Conservation (phyloP, 2,113 vertebrate species). For the Oncorhynchus gorbuscha region DNA sequence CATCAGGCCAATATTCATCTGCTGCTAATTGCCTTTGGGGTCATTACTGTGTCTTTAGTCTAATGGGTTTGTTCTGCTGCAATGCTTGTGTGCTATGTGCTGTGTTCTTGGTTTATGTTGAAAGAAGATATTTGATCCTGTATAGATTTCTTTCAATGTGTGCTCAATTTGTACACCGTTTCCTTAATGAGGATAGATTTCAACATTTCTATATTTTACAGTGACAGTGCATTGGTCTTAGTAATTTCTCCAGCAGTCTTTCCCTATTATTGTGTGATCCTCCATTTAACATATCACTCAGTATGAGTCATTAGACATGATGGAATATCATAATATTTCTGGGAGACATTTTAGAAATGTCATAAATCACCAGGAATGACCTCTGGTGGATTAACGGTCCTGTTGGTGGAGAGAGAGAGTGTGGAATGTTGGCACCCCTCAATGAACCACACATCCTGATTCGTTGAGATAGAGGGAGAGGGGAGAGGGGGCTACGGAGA, state of each 20-base stretch:
- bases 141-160: neutral
- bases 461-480: neutral
- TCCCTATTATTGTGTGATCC: slow-evolving; percentile 18
- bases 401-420: slow-evolving; percentile 42
- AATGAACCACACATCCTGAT: neutral
- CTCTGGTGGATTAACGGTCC: slow-evolving; percentile 57
- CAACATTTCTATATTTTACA: neutral
- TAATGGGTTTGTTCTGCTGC: too few species aligned
- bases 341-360: slow-evolving; percentile 57
- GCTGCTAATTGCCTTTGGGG: neutral
- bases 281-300: slow-evolving; percentile 50
- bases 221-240: neutral
- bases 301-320: slow-evolving; percentile 59
- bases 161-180: neutral
- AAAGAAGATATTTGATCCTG: neutral
- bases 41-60: neutral
- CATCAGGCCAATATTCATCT: neutral
- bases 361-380: slow-evolving; percentile 65
- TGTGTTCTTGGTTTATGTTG: neutral
- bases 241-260: neutral
- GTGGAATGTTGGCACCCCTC: slow-evolving; percentile 41
- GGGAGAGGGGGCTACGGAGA: neutral
- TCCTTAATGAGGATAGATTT: neutral
- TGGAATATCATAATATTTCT: slow-evolving; percentile 56
- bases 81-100: too few species aligned